Conservation (phyloP, 53 echinoderm and acorn worm genomes). For the Mesocentrotus franciscanus region DNA sequence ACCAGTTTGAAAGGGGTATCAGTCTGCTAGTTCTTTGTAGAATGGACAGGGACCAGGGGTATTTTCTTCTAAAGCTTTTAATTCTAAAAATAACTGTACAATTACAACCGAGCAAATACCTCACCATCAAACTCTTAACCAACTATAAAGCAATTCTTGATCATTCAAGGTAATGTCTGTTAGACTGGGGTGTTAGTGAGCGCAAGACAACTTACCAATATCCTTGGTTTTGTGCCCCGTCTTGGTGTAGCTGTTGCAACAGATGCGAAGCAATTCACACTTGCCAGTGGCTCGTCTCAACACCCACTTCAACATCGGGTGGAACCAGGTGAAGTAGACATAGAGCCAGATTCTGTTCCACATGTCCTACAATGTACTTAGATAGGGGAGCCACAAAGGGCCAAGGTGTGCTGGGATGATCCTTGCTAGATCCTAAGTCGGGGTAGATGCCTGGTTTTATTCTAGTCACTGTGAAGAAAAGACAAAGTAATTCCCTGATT, state of each 20-base stretch:
- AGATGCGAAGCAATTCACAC: constrained; percentile 93
- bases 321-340: constrained; percentile 90
- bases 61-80: neutral
- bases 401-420: neutral
- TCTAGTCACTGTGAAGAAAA: too few relatives aligned
- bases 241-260: constrained; percentile 67
- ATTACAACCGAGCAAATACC: neutral
- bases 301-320: constrained; percentile 97
- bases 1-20: too few relatives aligned
- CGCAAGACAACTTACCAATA: constrained; percentile 52
- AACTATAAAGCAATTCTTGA: too few relatives aligned
- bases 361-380: constrained; percentile 31
- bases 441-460: neutral
- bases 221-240: constrained; percentile 65
- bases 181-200: too few relatives aligned
- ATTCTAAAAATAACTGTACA: neutral
- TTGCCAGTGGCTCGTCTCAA: constrained; percentile 85
- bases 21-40: too few relatives aligned
- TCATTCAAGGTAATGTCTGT: too few relatives aligned
- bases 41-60: neutral
- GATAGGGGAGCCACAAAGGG: constrained; percentile 11
- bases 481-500: too few relatives aligned
- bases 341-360: constrained; percentile 83
- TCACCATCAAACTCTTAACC: too few relatives aligned
- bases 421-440: neutral